Conservation (phyloP, 2,888 invertebrate genomes). For the Coelogynopora nodosa region DNA sequence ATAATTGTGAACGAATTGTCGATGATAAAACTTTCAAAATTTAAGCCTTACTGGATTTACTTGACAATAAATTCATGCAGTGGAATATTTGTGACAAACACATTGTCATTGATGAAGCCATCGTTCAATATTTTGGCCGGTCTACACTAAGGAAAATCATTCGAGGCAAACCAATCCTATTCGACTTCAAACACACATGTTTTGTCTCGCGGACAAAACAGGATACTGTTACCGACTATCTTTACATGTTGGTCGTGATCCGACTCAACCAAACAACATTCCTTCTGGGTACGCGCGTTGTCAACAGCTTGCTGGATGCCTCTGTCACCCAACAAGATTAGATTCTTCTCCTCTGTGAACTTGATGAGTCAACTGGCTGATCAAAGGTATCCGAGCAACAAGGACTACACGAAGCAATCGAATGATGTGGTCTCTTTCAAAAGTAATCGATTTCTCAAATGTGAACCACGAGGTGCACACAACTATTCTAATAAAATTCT, state of each 20-base stretch:
- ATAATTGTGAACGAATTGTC: too few relatives aligned
- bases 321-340: too few relatives aligned
- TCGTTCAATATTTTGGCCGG: background rate
- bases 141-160: background rate
- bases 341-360: too few relatives aligned
- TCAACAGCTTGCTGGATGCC: background rate
- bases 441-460: too few relatives aligned
- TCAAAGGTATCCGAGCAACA: too few relatives aligned
- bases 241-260: background rate
- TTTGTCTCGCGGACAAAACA: background rate
- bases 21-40: background rate
- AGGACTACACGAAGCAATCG: too few relatives aligned
- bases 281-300: background rate
- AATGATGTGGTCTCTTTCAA: too few relatives aligned
- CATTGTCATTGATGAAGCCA: background rate
- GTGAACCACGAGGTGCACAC: too few relatives aligned
- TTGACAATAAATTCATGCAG: background rate
- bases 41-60: background rate
- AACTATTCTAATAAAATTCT: too few relatives aligned
- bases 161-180: background rate
- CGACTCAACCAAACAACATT: too few relatives aligned
- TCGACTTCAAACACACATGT: background rate
- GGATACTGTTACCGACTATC: background rate
- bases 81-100: background rate
- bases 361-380: too few relatives aligned